phyloP scores from a whole-genome alignment of 1,140 invertebrate genomes.

The Eriosoma lanigerum region DNA sequence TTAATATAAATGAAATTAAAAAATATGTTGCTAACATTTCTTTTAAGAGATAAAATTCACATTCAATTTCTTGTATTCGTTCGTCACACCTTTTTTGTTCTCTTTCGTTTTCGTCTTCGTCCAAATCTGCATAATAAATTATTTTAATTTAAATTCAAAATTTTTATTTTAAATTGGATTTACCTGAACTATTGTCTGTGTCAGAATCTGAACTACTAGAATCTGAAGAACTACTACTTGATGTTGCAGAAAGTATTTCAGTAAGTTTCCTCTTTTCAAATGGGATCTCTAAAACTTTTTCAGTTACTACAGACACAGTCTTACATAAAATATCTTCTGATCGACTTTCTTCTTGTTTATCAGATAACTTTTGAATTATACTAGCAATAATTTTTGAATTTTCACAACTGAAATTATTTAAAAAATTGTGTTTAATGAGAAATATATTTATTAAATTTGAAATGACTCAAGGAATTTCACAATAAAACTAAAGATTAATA shows the following conservation, averaged over 20 bases:
- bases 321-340: background rate
- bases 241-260: constrained; percentile 9
- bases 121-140: constrained; percentile 70
- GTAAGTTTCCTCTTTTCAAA: constrained; percentile 55
- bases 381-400: background rate
- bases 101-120: constrained; percentile 87
- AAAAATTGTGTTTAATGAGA: too few relatives aligned
- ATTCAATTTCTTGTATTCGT: constrained; percentile 84
- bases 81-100: constrained; percentile 79
- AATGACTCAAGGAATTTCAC: too few relatives aligned
- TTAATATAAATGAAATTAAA: background rate
- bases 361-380: constrained; percentile 10
- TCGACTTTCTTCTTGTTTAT: constrained; percentile 10
- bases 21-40: constrained; percentile 45
- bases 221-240: constrained; percentile 57
- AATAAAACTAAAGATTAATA: too few relatives aligned
- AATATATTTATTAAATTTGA: too few relatives aligned
- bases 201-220: constrained; percentile 58
- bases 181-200: constrained; percentile 62
- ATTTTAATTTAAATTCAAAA: background rate
- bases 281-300: background rate
- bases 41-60: constrained; percentile 69
- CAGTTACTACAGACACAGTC: background rate
- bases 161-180: background rate
- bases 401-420: background rate